Base-by-base conservation (phyloP, 2,888 invertebrate genomes). In the Isoperla grammatica region DNA sequence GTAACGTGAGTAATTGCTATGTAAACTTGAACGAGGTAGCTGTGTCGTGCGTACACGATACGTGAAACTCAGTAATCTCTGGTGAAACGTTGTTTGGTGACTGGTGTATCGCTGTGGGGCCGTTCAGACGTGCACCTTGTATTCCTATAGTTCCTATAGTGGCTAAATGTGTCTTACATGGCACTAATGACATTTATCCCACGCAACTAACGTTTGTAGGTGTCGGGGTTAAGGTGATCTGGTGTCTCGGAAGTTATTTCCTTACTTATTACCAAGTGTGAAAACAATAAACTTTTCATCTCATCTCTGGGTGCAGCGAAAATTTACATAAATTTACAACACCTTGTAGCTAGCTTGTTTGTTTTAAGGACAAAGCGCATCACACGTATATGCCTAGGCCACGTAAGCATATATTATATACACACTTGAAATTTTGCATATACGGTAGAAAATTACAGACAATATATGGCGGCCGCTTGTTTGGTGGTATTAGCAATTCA, bases 401-500 rank as follows among this genome's bases (percentile, higher is more conserved):
- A 53, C 53, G n/a, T 20, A 23, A 22, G n/a, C 13, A 12, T 15
- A 22, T 48, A 19, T 48, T 22, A 35, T 12, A 29, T 29, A 35
- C 37, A 37, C 53, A 37, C 8, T 35, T 17, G 20, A 45, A 5
- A 45, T 45, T 45, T 45, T 45, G 19, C 45, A 45, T 45, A 11
- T 29, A 35, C 29, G n/a, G 29, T 23, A 29, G 15, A n/a, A 50
- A 50, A 53, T 53, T 53, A 53, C 53, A 39, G 13, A 53, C 37
- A 39, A 53, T 53, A 53, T 37, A 53, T 53, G 11, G 53, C 53
- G 39, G 53, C 53, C 12, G 20, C 37, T 53, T 20, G 37, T 53
- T 53, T 53, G 39, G 39, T 53, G 53, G 53, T 53, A 53, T 53
- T 50, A 53, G 15, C 39, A 53, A 39, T 53, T 53, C 53, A 53